These are phyloP conservation scores for Macrosiphum euphorbiae DNA, from an alignment of 2,888 invertebrate genomes.

Conservation along the genomic window DNA sequence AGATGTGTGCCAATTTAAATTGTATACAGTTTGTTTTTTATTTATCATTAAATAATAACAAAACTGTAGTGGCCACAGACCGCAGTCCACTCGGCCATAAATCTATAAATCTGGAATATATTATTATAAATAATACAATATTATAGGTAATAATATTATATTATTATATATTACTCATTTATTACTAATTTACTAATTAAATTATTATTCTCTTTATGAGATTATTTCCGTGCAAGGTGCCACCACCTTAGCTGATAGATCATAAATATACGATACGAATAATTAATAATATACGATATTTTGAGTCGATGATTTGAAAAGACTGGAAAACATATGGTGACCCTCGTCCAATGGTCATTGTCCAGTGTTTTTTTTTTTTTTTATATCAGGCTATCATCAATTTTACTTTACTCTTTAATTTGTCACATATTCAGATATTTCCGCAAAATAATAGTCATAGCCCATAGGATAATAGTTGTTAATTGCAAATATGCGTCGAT, in stretches of 20 bases:
- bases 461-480: constrained; percentile 32
- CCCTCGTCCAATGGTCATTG: constrained; percentile 62
- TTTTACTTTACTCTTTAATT: constrained; percentile 49
- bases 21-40: neutral
- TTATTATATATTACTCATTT: no score
- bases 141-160: no score
- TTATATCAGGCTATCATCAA: constrained; percentile 61
- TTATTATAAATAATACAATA: neutral
- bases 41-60: neutral
- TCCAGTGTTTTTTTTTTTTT: constrained; percentile 61
- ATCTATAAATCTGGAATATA: neutral
- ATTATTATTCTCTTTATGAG: neutral
- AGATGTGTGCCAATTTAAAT: neutral
- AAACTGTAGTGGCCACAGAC: neutral
- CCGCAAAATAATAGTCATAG: constrained; percentile 53
- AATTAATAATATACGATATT: constrained; percentile 33
- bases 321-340: constrained; percentile 61
- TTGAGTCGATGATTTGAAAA: constrained; percentile 31
- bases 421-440: constrained; percentile 63
- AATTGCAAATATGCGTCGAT: constrained; percentile 61
- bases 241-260: neutral
- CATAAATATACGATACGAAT: neutral
- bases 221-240: neutral
- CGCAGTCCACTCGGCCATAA: neutral
- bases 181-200: no score